Percentiles rank a stretch among this genome's conserved stretches.
Conservation (phyloP, 2,113 vertebrate genomes). For the Pelusios castaneus region DNA sequence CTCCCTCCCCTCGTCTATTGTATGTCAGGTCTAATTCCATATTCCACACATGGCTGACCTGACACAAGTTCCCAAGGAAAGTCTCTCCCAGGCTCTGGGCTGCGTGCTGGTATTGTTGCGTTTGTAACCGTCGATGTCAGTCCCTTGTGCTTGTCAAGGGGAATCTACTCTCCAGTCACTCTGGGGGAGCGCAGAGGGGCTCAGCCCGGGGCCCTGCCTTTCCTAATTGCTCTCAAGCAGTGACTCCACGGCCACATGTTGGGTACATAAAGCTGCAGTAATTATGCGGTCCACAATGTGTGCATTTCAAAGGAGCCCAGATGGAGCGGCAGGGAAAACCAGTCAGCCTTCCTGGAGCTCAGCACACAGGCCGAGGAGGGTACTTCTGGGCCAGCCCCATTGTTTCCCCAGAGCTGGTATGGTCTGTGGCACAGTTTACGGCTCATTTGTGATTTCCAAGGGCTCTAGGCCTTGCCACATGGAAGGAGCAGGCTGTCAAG, state of each 20-base stretch:
- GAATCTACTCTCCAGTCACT: neutral
- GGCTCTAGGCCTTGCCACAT: neutral
- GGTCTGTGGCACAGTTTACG: neutral
- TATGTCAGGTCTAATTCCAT: neutral
- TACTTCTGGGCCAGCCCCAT: neutral
- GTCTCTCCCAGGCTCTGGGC: neutral
- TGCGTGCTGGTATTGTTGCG: fast-evolving
- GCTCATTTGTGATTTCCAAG: neutral
- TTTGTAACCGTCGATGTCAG: fast-evolving
- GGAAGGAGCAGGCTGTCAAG: neutral
- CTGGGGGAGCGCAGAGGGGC: neutral
- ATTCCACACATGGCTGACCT: neutral
- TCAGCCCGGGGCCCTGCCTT: fast-evolving
- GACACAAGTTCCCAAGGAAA: neutral
- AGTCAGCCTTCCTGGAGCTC: neutral
- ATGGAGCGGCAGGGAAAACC: neutral
- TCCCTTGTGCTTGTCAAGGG: neutral
- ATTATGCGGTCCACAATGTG: neutral
- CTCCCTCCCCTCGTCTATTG: neutral
- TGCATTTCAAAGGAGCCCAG: neutral
- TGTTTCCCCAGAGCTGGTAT: neutral
- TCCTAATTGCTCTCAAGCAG: neutral
- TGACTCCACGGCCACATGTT: neutral
- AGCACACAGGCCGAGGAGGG: neutral
- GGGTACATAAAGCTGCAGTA: neutral